Evolutionary conservation across 2,888 invertebrate genomes (phyloP), one percentile per base, ranked within the genome.

Genomic region (Chrysotoxum bicinctum): DNA sequence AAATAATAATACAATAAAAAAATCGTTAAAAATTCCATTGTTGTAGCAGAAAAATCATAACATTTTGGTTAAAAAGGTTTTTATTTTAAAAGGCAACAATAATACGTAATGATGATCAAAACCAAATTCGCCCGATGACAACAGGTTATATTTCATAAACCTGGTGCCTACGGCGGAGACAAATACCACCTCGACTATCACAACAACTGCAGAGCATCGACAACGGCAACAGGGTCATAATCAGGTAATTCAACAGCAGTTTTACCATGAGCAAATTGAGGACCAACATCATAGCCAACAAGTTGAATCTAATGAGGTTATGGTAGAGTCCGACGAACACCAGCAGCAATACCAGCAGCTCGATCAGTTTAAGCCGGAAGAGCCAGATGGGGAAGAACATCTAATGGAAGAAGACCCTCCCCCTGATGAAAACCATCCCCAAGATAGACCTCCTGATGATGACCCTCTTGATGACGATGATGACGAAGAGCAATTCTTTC

Each of bases 31-130:
- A 72, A 82, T 73, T 78, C 74, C 83, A 83, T 79, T 87, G 77
- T 78, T 86, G 78, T 88, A 92, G 92, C 91, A 90, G 90, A 91
- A 91, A 91, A 92, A 92, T 89, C 92, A 92, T 90, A 92, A 92
- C 89, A 91, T 92, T 90, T 91, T 92, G 92, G 92, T 92, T 90
- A 92, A 92, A 91, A 92, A 92, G 90, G 92, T 92, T 91, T 92
- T 92, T 91, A 92, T 92, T 91, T 91, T 92, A 89, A 91, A 92
- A 91, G 92, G 92, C 89, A 90, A 92, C 90, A 91, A 92, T 90
- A 91, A 92, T 91, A 90, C 92, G 91, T 91, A 92, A 92, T 91
- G 92, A 92, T 91, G 92, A 92, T 90, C 91, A 90, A 91, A 90
- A 90, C 52, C 88, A 88, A 81, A 88, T 88, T 84, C 87, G 85